Evolutionary conservation across 2,113 vertebrate genomes (phyloP), one percentile per base, ranked within the genome.

Genomic region (Isurus oxyrinchus): DNA sequence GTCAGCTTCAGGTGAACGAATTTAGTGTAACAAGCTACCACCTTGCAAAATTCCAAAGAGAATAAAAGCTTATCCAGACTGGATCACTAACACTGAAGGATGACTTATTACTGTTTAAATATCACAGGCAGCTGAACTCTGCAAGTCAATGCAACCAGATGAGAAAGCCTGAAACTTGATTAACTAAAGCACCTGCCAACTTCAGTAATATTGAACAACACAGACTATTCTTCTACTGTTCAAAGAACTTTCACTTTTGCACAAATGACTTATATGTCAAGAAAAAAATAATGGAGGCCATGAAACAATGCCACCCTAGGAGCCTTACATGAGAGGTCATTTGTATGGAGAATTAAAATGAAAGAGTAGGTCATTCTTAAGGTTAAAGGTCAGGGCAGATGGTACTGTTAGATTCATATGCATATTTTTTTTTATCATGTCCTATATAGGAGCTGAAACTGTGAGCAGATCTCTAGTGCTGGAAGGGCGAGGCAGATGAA

Each of bases 321-420:
- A 97, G 97, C 97, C 97, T 98, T 97, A 97, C 98, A 98, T 96
- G 97, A 72, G 96, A 97, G 97, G 97, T 97, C 97, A 96, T 98
- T 98, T 98, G 97, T 98, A 97, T 97, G 97, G 97, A 97, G 97
- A 97, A 97, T 97, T 97, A 97, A 98, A 97, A 97, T 98, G 98
- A 98, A 98, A 98, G 97, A 97, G 96, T 96, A 96, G 98, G 98
- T 98, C 98, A 97, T n/a, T 96, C 16, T 53, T 95, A 96, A 97
- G 97, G 96, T 96, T 96, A 97, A 97, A 97, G 98, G 98, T 98
- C 97, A 97, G 98, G 98, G 97, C 98, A 98, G 97, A 98, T 98
- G 98, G 66, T 98, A 98, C 97, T 97, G 97, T 97, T 97, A 97
- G 97, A 97, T 97, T 97, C 97, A 97, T 97, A 98, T 97, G 97